These are phyloP conservation scores for Ranitomeya variabilis DNA, from an alignment of 2,113 vertebrate species.

Conservation along the genomic window DNA sequence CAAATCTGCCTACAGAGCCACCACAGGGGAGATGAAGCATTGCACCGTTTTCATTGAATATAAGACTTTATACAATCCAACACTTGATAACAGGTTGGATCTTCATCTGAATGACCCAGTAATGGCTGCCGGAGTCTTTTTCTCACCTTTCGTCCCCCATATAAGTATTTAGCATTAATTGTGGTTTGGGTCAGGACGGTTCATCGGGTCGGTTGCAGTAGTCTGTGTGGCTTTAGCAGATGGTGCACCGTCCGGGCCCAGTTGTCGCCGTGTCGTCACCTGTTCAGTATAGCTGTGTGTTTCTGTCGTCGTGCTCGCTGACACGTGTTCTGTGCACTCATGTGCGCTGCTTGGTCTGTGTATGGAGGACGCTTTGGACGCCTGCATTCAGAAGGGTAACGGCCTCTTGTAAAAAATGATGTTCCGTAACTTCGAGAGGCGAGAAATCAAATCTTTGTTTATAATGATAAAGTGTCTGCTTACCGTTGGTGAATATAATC, in stretches of 20 bases:
- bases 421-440: background rate
- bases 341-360: background rate
- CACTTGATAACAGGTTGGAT: background rate
- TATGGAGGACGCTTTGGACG: background rate
- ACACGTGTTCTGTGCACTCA: background rate
- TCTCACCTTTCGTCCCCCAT: background rate
- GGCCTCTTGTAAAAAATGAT: background rate
- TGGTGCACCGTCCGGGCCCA: background rate
- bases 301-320: background rate
- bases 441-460: no score
- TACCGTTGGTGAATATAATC: background rate
- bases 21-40: no score
- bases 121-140: background rate
- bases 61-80: no score
- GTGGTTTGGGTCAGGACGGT: background rate
- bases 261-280: slow-evolving; percentile 13
- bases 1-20: no score
- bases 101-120: background rate
- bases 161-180: background rate
- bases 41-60: no score
- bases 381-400: background rate
- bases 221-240: background rate
- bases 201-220: no score
- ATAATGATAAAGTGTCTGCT: background rate
- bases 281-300: background rate